Base-by-base conservation (phyloP, 2,888 invertebrate species). In the Ophion slaviceki region DNA sequence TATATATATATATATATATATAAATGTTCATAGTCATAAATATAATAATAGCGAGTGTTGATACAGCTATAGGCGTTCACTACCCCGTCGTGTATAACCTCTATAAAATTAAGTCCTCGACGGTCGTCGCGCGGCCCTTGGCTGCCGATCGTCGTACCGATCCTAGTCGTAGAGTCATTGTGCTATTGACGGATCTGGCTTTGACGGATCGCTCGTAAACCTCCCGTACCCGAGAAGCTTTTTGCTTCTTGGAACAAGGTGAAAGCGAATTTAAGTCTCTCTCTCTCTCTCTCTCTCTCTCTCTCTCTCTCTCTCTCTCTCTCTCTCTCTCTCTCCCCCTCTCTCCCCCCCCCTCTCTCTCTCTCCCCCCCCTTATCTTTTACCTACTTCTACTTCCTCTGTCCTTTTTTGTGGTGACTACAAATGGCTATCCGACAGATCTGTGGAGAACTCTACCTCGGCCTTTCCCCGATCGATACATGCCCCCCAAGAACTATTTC, bases 121-220 rank as follows among this genome's bases (percentile, higher is more conserved):
- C 84, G 88, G 87, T 85, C 86, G 80, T 82, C 77, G 86, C 72
- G 40, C 70, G 64, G 72, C 61, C 36, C 70, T 17, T 36, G 24
- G 72, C 61, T 67, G 71, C 59, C 45, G 20, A 53, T 17, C n/a
- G 45, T 76, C 88, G 87, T 85, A 89, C 89, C 89, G 88, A 91
- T 88, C 88, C 89, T 82, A 84, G 88, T 88, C 88, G 86, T 75
- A 83, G 88, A 89, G 90, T 92, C 90, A 91, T 90, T 91, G 92
- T 90, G 89, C 80, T 72, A 87, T 87, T 91, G 92, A 92, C 92
- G 92, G 91, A 92, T 92, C 72, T 74, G 90, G 91, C 91, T 92
- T 92, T 93, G 93, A 93, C 92, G 91, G 91, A 93, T 92, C 90
- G 92, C 88, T 91, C 92, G 90, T 93, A 93, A 93, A 93, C 87